These are phyloP conservation scores for Pyrgus malvae DNA, from an alignment of 2,888 invertebrate species.

Conservation along the genomic window DNA sequence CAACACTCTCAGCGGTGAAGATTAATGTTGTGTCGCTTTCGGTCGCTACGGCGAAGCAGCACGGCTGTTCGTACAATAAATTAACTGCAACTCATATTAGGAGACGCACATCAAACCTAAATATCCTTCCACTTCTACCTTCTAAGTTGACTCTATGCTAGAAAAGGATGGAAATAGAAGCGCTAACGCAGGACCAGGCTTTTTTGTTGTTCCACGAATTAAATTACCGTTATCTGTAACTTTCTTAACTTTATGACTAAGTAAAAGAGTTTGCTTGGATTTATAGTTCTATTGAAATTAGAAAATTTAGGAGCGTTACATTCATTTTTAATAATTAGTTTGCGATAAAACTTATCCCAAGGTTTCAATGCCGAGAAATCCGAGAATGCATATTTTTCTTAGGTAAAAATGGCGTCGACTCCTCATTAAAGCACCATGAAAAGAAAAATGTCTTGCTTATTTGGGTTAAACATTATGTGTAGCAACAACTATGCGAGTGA, in stretches of 20 bases:
- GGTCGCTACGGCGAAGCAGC: conserved; percentile 55
- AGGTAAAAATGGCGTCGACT: conserved; percentile 32
- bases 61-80: conserved; percentile 78
- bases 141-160: conserved; percentile 44
- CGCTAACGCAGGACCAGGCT: conserved; percentile 62
- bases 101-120: conserved; percentile 62
- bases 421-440: conserved; percentile 56
- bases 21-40: conserved; percentile 71
- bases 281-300: too few relatives aligned
- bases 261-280: conserved; percentile 49
- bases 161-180: conserved; percentile 62
- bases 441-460: conserved; percentile 72
- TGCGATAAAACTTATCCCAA: neutral
- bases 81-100: conserved; percentile 74
- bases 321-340: neutral
- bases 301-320: too few relatives aligned
- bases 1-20: conserved; percentile 54
- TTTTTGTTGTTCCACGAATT: conserved; percentile 72
- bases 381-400: conserved; percentile 1
- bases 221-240: conserved; percentile 70
- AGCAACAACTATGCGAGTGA: conserved; percentile 68
- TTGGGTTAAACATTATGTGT: conserved; percentile 77
- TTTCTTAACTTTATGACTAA: conserved; percentile 65
- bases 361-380: neutral
- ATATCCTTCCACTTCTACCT: conserved; percentile 62